Conservation (phyloP, 1,140 invertebrate species). For the Aphis craccivora region DNA sequence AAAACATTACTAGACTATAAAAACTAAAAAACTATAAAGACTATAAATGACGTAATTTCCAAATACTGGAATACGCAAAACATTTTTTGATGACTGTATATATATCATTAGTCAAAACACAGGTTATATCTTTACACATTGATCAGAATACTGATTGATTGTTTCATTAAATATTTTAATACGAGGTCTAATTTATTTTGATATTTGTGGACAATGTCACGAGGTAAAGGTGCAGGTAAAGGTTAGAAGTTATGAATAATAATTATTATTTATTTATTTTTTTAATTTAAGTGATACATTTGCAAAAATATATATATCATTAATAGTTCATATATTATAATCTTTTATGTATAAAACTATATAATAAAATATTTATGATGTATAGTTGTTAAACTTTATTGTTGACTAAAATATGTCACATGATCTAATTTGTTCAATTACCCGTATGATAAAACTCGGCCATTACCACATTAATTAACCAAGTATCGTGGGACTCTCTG, state of each 20-base stretch:
- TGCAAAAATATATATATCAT: not conserved
- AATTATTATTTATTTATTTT: not conserved
- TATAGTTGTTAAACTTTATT: not conserved
- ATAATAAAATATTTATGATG: not conserved
- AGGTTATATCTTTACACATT: not conserved
- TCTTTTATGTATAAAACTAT: not conserved
- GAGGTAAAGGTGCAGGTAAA: not conserved
- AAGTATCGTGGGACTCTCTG: not conserved
- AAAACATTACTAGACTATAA: no score
- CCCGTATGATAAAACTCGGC: not conserved
- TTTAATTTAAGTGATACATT: not conserved
- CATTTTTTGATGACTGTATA: not conserved
- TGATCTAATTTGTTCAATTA: slow-evolving; percentile 8
- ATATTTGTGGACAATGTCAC: not conserved
- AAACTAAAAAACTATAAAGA: no score
- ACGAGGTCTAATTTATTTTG: not conserved
- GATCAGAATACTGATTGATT: not conserved
- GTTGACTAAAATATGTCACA: not conserved
- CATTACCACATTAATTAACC: slow-evolving; percentile 8
- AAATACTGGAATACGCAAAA: not conserved
- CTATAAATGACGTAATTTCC: no score
- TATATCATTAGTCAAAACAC: not conserved
- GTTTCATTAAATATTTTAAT: not conserved
- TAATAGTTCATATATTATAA: not conserved
- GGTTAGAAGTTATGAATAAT: slow-evolving; percentile 11